phyloP scores from a whole-genome alignment of 2,113 vertebrate species.

The Micromys minutus region DNA sequence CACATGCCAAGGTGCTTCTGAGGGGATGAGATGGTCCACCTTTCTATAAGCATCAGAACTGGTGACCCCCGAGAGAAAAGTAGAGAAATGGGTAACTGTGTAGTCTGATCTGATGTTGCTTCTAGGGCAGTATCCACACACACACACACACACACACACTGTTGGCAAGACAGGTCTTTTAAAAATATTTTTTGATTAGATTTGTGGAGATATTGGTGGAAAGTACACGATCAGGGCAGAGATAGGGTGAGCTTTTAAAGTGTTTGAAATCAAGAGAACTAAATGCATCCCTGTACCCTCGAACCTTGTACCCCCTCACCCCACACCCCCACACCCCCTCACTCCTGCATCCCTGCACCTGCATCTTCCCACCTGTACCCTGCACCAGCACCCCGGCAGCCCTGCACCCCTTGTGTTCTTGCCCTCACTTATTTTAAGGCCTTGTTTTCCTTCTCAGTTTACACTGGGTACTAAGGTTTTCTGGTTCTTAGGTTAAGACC shows the following conservation, averaged over 20 bases:
- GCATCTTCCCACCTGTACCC: too few relatives aligned
- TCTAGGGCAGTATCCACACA: too few relatives aligned
- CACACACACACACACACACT: not conserved
- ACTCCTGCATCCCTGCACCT: too few relatives aligned
- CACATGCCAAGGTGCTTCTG: not conserved
- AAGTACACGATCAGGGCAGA: constrained; percentile 12
- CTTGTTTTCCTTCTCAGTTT: constrained; percentile 57
- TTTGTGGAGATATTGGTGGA: constrained; percentile 54
- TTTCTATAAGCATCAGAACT: constrained; percentile 66
- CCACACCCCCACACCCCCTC: too few relatives aligned
- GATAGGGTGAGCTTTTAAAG: constrained; percentile 22
- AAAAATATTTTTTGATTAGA: constrained; percentile 40
- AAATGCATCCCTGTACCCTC: not conserved
- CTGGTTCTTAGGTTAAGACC: constrained; percentile 72
- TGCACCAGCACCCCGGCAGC: too few relatives aligned
- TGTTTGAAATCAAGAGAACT: constrained; percentile 63
- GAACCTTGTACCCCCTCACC: too few relatives aligned
- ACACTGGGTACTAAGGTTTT: constrained; percentile 44
- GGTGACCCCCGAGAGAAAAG: constrained; percentile 60
- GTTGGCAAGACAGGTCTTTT: not conserved
- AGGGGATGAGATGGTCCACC: too few relatives aligned
- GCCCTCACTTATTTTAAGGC: constrained; percentile 45
- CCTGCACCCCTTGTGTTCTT: constrained; percentile 31
- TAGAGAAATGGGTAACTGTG: constrained; percentile 68
- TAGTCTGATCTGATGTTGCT: constrained; percentile 60